Evolutionary conservation across 2,888 invertebrate species (phyloP).

Genomic region (Athalia circularis): DNA sequence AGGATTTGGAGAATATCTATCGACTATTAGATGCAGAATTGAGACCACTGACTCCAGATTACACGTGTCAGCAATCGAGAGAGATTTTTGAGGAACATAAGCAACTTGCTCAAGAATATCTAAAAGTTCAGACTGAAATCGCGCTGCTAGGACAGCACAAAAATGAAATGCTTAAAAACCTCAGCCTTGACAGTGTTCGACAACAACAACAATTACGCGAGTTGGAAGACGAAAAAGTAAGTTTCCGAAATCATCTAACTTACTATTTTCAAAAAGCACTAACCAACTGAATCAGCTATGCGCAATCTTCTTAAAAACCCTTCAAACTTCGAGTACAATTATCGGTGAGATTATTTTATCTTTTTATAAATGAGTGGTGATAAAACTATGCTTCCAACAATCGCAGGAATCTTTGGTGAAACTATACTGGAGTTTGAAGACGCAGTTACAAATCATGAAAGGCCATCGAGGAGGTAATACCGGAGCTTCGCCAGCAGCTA

Average conservation of each 20-base stretch:
- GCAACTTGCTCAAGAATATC: conserved; percentile 90
- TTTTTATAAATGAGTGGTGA: conserved; percentile 13
- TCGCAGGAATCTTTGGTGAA: conserved; percentile 81
- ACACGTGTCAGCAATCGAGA: conserved; percentile 85
- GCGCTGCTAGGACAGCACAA: conserved; percentile 87
- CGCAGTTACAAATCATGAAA: conserved; percentile 78
- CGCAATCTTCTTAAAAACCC: too few species aligned
- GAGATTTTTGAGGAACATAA: conserved; percentile 93
- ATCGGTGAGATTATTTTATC: not conserved
- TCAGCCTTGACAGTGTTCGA: conserved; percentile 75
- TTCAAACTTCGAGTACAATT: too few species aligned
- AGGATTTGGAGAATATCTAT: conserved; percentile 81
- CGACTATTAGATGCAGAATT: conserved; percentile 88
- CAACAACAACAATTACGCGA: conserved; percentile 81
- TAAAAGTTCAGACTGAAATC: conserved; percentile 91
- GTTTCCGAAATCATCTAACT: not conserved
- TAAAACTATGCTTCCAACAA: conserved; percentile 4
- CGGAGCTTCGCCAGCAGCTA: conserved; percentile 45
- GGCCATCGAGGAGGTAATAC: conserved; percentile 67
- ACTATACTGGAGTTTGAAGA: conserved; percentile 80
- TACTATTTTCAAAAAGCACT: not conserved
- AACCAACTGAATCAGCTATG: too few species aligned
- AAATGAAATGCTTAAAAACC: conserved; percentile 80
- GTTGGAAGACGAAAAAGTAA: conserved; percentile 83
- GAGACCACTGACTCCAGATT: conserved; percentile 89